phyloP scores from a whole-genome alignment of 2,888 invertebrate species.

The Lamproptera curius region DNA sequence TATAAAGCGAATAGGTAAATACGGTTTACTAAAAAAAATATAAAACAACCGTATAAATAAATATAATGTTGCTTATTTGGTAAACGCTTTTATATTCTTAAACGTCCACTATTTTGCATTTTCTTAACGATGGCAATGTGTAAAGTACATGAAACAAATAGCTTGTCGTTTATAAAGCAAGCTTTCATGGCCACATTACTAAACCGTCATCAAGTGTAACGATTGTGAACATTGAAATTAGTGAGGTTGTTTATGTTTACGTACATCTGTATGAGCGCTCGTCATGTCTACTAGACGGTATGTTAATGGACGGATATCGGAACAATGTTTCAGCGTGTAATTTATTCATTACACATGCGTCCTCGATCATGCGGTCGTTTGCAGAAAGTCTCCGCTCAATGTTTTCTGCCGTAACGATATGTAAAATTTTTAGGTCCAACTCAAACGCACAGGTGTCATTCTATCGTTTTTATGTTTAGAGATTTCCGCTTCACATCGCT shows the following conservation, averaged over 20 bases:
- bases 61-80: too few relatives aligned
- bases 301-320: slow-evolving; percentile 67
- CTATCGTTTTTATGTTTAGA: too few relatives aligned
- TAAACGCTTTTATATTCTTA: not conserved
- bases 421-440: slow-evolving; percentile 31
- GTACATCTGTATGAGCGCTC: slow-evolving; percentile 35
- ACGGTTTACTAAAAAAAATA: too few relatives aligned
- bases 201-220: slow-evolving; percentile 40
- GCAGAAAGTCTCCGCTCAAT: slow-evolving; percentile 69
- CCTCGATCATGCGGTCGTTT: slow-evolving; percentile 63
- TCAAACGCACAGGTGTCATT: slow-evolving; percentile 7
- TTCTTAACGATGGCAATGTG: slow-evolving; percentile 7
- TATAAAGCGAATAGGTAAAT: too few relatives aligned
- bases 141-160: slow-evolving; percentile 7
- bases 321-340: slow-evolving; percentile 77
- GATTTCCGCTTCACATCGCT: not conserved
- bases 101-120: slow-evolving; percentile 2
- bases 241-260: slow-evolving; percentile 30
- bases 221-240: slow-evolving; percentile 67
- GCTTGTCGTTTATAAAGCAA: slow-evolving; percentile 8
- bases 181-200: slow-evolving; percentile 48
- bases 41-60: too few relatives aligned
- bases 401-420: slow-evolving; percentile 42
- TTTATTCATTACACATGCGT: slow-evolving; percentile 76
- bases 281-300: slow-evolving; percentile 45